Evolutionary conservation across 1,140 invertebrate genomes (phyloP).

Genomic region (Hypothenemus hampei): DNA sequence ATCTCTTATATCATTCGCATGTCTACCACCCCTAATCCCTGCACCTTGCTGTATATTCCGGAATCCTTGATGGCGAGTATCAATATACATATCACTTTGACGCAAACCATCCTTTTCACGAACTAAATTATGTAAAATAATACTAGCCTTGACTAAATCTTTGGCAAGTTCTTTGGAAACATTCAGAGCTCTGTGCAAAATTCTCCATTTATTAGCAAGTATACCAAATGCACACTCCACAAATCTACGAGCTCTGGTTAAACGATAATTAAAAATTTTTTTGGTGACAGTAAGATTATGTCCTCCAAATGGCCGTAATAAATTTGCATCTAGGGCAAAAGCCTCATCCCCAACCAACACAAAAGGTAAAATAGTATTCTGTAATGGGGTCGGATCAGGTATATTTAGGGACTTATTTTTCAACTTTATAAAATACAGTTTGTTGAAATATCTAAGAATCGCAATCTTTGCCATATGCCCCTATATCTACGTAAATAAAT

Average conservation of each 20-base stretch:
- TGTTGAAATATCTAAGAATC: constrained; percentile 41
- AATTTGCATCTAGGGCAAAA: constrained; percentile 38
- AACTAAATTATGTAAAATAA: constrained; percentile 12
- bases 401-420: constrained; percentile 10
- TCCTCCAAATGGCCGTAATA: constrained; percentile 44
- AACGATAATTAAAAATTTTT: constrained; percentile 48
- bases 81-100: no score
- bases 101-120: constrained; percentile 8
- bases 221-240: constrained; percentile 46
- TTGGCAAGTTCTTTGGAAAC: constrained; percentile 11
- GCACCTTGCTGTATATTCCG: no score
- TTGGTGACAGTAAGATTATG: constrained; percentile 36
- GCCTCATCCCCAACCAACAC: no score
- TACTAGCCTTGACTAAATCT: constrained; percentile 14
- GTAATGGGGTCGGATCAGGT: constrained; percentile 31
- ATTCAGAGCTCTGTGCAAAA: constrained; percentile 18
- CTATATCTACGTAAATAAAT: constrained; percentile 45
- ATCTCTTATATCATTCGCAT: no score
- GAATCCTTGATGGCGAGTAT: no score
- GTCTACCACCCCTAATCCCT: no score
- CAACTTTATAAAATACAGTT: constrained; percentile 16
- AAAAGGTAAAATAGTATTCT: no score
- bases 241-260: constrained; percentile 41
- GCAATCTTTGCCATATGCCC: constrained; percentile 45
- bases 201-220: constrained; percentile 40